These are phyloP conservation scores for Caenorhabditis sp. DNA, from an alignment of 2,888 invertebrate genomes.

Conservation along the genomic window DNA sequence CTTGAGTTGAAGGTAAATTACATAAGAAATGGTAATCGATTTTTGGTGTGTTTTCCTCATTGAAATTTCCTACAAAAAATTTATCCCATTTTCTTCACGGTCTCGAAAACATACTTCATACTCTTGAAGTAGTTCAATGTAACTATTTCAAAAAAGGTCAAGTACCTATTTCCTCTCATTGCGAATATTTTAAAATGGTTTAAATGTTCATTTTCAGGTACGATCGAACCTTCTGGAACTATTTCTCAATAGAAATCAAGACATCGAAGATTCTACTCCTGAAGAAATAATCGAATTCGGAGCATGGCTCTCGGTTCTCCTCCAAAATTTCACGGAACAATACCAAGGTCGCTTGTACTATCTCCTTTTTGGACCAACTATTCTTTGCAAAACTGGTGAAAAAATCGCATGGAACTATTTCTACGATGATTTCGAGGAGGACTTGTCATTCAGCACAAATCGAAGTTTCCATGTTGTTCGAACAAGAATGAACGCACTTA, in stretches of 20 bases:
- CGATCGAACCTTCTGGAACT: slow-evolving; percentile 32
- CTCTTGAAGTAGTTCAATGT: too few relatives aligned
- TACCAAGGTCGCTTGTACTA: slow-evolving; percentile 33
- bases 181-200: too few relatives aligned
- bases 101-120: too few relatives aligned
- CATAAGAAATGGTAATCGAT: too few relatives aligned
- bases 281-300: slow-evolving; percentile 34
- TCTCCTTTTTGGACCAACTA: slow-evolving; percentile 30
- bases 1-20: slow-evolving; percentile 20
- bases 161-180: neutral
- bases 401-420: slow-evolving; percentile 31
- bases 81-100: too few relatives aligned
- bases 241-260: slow-evolving; percentile 28
- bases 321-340: slow-evolving; percentile 21
- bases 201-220: neutral
- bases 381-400: slow-evolving; percentile 20
- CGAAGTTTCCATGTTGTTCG: slow-evolving; percentile 1
- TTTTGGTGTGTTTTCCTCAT: too few relatives aligned
- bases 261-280: slow-evolving; percentile 20
- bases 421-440: neutral
- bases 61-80: too few relatives aligned
- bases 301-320: slow-evolving; percentile 25
- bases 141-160: too few relatives aligned
- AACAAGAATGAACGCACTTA: slow-evolving; percentile 14
- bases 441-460: neutral